Evolutionary conservation across 2,888 invertebrate species (phyloP), one percentile per base, ranked within the genome.

Genomic region (Plagodis dolabraria): DNA sequence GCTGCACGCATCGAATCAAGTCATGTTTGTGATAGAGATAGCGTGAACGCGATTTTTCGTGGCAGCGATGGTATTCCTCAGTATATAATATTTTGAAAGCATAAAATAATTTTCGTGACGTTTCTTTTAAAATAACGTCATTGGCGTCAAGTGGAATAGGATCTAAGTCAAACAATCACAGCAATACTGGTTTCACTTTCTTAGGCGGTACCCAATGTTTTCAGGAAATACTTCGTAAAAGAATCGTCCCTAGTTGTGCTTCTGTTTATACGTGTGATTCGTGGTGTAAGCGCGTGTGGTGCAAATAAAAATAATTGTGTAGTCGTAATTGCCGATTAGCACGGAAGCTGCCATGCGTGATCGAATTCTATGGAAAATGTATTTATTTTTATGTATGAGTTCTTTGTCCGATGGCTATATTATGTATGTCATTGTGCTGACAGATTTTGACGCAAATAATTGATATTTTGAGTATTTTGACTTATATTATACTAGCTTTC

Each of bases 241-340:
- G 4, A 22, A 22, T 22, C 22, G 22, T 5, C 8, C 7, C 5
- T 36, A 60, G 42, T 53, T 60, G 42, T 6, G 22, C 36, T 57
- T 57, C 60, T 61, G 60, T 43, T 38, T 7, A 6, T 46, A 54
- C 45, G 9, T 47, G 12, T 49, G 45, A 8, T 52, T 46, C 10
- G 8, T 47, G 35, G 44, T 22, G 34, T 40, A 35, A 62, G 51
- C 55, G 66, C 73, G 69, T 70, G 72, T 72, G 72, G 68, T 69
- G 74, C 71, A 75, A 76, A 81, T 79, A 79, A 79, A 76, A 81
- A 70, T 77, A 70, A 79, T 77, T 75, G 74, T 64, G 47, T 67
- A 38, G 59, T 61, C 65, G 59, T 84, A 83, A 87, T 84, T 80
- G 81, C 71, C 69, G 70, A 78, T 82, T 77, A 65, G 50, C 77